These are phyloP conservation scores for Zaprionus kolodkinae DNA, from an alignment of 1,140 invertebrate species.

Conservation along the genomic window DNA sequence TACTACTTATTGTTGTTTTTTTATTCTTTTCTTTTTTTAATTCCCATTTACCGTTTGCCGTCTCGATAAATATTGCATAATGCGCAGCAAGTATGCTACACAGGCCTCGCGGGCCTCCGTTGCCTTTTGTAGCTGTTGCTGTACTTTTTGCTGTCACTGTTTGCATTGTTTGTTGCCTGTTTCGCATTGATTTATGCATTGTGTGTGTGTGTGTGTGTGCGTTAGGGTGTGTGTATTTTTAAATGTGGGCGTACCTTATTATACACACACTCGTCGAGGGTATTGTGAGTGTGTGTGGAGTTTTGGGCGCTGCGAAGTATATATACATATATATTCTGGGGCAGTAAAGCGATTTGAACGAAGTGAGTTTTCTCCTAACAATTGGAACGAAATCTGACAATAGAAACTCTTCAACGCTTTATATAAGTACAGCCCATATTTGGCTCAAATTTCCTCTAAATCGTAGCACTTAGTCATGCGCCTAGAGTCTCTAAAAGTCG, in stretches of 20 bases:
- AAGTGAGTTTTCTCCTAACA: too few relatives aligned
- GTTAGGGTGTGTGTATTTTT: slow-evolving; percentile 36
- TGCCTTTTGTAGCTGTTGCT: not conserved
- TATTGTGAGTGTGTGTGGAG: not conserved
- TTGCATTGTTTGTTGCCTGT: slow-evolving; percentile 17
- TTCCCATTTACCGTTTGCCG: not conserved
- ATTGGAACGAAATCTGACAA: not conserved
- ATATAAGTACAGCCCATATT: not conserved
- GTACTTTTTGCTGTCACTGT: slow-evolving; percentile 2
- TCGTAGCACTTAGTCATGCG: not conserved
- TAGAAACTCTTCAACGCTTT: not conserved
- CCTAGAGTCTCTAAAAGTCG: not conserved
- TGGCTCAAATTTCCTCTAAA: not conserved
- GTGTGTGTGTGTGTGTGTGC: slow-evolving; percentile 17
- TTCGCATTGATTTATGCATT: slow-evolving; percentile 74
- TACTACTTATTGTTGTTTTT: not conserved
- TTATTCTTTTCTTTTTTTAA: not conserved
- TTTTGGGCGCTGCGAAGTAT: not conserved
- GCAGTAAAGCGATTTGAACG: not conserved
- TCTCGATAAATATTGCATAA: slow-evolving; percentile 61
- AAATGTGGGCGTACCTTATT: slow-evolving; percentile 58
- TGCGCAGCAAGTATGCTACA: slow-evolving; percentile 52
- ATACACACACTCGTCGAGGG: not conserved
- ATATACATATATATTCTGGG: not conserved
- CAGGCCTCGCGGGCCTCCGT: slow-evolving; percentile 12